Percentiles rank a stretch among this genome's conserved stretches.
Evolutionary conservation across 2,797 vertebrate genomes (phyloP).

Genomic region (Malacoraja senta): DNA sequence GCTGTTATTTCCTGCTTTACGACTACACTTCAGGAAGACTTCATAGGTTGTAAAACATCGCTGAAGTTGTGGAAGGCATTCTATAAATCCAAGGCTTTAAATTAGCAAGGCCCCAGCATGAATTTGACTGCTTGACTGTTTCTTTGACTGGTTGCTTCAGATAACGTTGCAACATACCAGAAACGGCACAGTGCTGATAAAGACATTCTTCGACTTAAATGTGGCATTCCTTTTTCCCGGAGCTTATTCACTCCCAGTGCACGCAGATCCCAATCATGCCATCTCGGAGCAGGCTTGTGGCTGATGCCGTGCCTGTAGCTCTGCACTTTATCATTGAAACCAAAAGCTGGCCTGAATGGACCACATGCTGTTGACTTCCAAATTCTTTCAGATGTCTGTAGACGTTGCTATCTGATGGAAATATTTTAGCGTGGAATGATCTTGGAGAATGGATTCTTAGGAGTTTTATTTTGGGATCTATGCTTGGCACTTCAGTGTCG

Average conservation of each 20-base stretch:
- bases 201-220: neutral
- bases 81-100: neutral
- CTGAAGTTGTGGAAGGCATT: neutral
- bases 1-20: neutral
- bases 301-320: neutral
- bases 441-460: neutral
- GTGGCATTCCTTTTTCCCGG: neutral
- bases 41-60: neutral
- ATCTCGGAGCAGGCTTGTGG: neutral
- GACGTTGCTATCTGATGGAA: neutral
- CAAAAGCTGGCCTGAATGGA: neutral
- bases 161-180: neutral
- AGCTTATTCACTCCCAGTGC: neutral
- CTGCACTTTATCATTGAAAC: constrained; percentile 1
- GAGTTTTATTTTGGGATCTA: no score
- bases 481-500: neutral
- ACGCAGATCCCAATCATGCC: neutral
- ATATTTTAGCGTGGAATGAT: neutral
- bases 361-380: neutral
- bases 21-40: neutral
- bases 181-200: neutral
- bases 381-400: constrained; percentile 16
- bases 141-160: neutral
- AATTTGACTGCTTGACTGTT: neutral
- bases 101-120: neutral